Evolutionary conservation across 2,888 invertebrate species (phyloP).

Genomic region (Eudemis profundana): DNA sequence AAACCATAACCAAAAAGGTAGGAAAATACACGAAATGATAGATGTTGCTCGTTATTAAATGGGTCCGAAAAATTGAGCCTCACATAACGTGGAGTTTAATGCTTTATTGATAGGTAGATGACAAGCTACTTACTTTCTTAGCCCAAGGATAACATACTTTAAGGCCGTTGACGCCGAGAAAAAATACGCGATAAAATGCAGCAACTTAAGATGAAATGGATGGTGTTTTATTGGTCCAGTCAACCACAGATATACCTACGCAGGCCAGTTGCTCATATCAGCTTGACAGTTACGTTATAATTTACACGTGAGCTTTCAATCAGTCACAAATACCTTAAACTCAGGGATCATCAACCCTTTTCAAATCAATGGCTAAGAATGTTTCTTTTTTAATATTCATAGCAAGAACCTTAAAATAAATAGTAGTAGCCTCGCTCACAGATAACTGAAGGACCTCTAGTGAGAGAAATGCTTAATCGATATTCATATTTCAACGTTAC

Average conservation of each 20-base stretch:
- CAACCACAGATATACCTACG: neutral
- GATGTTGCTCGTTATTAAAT: slow-evolving; percentile 40
- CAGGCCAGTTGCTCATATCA: too few species aligned
- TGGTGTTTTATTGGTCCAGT: neutral
- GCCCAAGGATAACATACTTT: slow-evolving; percentile 41
- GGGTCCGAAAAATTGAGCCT: slow-evolving; percentile 43
- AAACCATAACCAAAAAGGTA: neutral
- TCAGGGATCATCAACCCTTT: too few species aligned
- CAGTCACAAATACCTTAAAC: too few species aligned
- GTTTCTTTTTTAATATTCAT: too few species aligned
- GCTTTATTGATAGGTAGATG: slow-evolving; percentile 52
- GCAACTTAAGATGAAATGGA: neutral
- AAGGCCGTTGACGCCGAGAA: slow-evolving; percentile 30
- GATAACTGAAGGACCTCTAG: too few species aligned
- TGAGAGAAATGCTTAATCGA: too few species aligned
- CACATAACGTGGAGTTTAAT: slow-evolving; percentile 42
- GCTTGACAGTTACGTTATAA: too few species aligned
- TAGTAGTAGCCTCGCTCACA: too few species aligned
- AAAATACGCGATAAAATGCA: neutral
- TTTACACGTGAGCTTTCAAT: too few species aligned
- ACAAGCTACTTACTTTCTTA: slow-evolving; percentile 54
- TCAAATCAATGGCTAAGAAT: too few species aligned
- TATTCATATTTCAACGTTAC: too few species aligned
- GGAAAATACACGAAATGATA: slow-evolving; percentile 31
- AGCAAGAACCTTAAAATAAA: too few species aligned